phyloP scores from a whole-genome alignment of 2,888 invertebrate species.

The Phengaris arion region DNA sequence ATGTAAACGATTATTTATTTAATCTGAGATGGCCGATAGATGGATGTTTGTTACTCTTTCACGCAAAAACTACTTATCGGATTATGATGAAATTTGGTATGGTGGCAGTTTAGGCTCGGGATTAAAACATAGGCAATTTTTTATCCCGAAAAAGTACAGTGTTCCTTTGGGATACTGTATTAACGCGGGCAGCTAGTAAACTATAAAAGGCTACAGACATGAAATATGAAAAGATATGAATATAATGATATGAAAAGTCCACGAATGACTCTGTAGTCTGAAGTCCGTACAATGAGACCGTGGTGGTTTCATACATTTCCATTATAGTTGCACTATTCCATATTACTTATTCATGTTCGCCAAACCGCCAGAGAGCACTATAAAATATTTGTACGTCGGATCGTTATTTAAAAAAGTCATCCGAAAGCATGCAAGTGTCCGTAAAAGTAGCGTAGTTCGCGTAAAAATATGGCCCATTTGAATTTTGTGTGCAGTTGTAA shows the following conservation, averaged over 20 bases:
- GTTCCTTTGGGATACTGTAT: too few species aligned
- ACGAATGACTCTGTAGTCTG: slow-evolving; percentile 7
- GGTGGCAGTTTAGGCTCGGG: too few species aligned
- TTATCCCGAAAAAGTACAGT: too few species aligned
- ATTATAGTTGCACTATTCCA: slow-evolving; percentile 34
- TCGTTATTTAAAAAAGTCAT: slow-evolving; percentile 41
- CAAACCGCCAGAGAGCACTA: slow-evolving; percentile 39
- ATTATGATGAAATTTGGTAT: too few species aligned
- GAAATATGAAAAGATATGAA: too few species aligned
- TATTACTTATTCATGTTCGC: slow-evolving; percentile 44
- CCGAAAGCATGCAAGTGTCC: slow-evolving; percentile 42
- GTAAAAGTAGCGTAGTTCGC: slow-evolving; percentile 35
- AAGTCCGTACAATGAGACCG: slow-evolving; percentile 32
- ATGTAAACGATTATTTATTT: too few species aligned
- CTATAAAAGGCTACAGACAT: slow-evolving; percentile 29
- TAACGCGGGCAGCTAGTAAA: neutral
- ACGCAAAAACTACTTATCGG: too few species aligned
- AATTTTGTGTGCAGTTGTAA: slow-evolving; percentile 23
- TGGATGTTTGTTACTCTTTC: too few species aligned
- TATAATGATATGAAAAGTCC: slow-evolving; percentile 37
- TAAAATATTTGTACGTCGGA: slow-evolving; percentile 43
- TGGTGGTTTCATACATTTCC: slow-evolving; percentile 34
- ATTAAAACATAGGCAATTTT: too few species aligned
- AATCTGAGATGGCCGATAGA: too few species aligned
- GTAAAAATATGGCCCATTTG: slow-evolving; percentile 33